These are phyloP conservation scores for Luperina testacea DNA, from an alignment of 2,888 invertebrate species.

Conservation along the genomic window DNA sequence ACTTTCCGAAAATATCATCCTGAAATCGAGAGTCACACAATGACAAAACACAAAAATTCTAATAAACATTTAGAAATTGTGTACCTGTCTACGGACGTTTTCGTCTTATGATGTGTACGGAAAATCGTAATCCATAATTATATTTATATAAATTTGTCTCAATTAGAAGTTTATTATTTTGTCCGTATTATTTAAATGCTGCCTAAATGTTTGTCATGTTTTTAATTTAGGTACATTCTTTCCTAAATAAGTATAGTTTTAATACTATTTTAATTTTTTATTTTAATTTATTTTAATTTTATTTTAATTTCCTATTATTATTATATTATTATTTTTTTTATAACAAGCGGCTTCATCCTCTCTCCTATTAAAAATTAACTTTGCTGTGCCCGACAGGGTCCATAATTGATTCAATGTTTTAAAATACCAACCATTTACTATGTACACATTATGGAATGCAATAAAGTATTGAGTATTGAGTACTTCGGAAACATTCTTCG, in stretches of 20 bases:
- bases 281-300: too few relatives aligned
- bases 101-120: background rate
- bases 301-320: too few relatives aligned
- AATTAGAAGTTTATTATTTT: background rate
- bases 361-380: too few relatives aligned
- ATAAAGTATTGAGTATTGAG: too few relatives aligned
- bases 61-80: background rate
- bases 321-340: too few relatives aligned
- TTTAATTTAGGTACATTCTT: background rate
- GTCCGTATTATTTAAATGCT: background rate
- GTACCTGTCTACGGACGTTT: background rate
- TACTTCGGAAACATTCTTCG: background rate
- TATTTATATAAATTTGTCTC: background rate
- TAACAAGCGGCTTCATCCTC: too few relatives aligned
- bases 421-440: too few relatives aligned
- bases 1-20: conserved; percentile 2
- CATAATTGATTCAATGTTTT: too few relatives aligned
- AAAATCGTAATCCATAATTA: background rate
- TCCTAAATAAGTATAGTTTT: background rate
- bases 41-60: background rate
- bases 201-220: background rate
- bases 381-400: too few relatives aligned
- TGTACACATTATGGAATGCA: too few relatives aligned
- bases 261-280: too few relatives aligned
- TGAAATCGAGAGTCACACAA: background rate